These are phyloP conservation scores for Chrysomela aeneicollis DNA, from an alignment of 2,888 invertebrate species.

Conservation along the genomic window DNA sequence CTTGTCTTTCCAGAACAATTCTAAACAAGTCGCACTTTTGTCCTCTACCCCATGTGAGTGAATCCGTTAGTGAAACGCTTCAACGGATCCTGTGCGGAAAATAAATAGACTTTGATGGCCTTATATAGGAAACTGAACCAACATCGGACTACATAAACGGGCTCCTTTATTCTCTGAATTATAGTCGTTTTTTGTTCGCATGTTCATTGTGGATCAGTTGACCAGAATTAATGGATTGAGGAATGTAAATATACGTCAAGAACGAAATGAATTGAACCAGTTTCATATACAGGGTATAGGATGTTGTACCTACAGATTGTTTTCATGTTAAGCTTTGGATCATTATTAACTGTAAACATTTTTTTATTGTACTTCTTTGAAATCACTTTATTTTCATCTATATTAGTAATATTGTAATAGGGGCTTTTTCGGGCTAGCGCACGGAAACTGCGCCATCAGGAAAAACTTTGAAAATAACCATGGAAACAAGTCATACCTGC, in stretches of 20 bases:
- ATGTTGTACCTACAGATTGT: background rate
- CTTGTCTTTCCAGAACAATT: constrained; percentile 58
- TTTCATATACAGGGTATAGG: background rate
- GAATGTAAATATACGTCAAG: constrained; percentile 42
- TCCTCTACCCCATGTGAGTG: constrained; percentile 57
- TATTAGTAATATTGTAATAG: too few species aligned
- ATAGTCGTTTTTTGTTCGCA: constrained; percentile 45
- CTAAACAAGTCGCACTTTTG: constrained; percentile 61
- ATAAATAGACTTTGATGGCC: constrained; percentile 60
- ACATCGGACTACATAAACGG: constrained; percentile 54
- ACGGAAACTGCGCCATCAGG: too few species aligned
- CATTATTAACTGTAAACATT: too few species aligned
- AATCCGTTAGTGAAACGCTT: constrained; percentile 60
- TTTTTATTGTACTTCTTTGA: too few species aligned
- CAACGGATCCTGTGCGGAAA: constrained; percentile 57
- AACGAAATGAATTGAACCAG: constrained; percentile 1
- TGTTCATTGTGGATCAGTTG: constrained; percentile 38
- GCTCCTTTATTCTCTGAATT: constrained; percentile 52
- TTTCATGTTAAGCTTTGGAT: too few species aligned
- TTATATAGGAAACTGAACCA: constrained; percentile 56
- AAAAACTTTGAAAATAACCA: too few species aligned
- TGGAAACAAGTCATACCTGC: too few species aligned
- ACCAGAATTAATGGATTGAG: constrained; percentile 40
- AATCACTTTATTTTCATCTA: too few species aligned
- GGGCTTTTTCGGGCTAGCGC: too few species aligned